These are phyloP conservation scores for Ailuropoda melanoleuca DNA, from an alignment of 2,113 vertebrate species.

Conservation along the genomic window DNA sequence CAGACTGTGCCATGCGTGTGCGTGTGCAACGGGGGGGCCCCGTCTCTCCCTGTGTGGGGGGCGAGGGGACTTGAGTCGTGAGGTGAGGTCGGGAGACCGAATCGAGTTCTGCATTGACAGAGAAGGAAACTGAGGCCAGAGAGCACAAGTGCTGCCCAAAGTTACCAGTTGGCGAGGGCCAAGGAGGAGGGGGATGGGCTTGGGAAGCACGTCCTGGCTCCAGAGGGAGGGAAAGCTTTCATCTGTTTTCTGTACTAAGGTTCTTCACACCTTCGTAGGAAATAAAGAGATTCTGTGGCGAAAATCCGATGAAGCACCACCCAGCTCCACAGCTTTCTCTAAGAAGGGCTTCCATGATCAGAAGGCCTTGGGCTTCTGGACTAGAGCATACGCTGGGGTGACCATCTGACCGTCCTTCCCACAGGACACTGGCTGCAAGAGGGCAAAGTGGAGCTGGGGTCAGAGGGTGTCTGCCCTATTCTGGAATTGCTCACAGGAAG, in stretches of 20 bases:
- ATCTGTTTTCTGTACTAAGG: neutral
- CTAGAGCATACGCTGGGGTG: neutral
- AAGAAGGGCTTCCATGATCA: too few relatives aligned
- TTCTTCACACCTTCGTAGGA: rapidly evolving
- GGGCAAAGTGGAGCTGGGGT: neutral
- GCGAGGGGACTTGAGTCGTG: neutral
- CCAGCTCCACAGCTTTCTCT: neutral
- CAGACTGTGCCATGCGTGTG: rapidly evolving
- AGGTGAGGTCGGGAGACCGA: neutral
- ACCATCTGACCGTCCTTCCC: neutral
- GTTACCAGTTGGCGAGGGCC: neutral
- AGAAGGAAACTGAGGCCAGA: neutral
- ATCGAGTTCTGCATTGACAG: neutral
- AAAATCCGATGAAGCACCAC: too few relatives aligned
- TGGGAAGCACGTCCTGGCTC: neutral
- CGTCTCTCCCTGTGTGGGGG: neutral
- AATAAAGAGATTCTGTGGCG: neutral
- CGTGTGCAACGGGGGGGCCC: neutral
- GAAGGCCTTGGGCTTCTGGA: neutral
- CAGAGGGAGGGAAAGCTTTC: neutral
- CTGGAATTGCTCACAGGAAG: neutral
- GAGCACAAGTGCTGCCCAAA: neutral
- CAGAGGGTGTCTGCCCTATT: neutral
- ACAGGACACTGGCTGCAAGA: neutral
- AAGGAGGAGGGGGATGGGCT: neutral